Evolutionary conservation across 2,888 invertebrate genomes (phyloP).

Genomic region (Hirtodrosophila duncani): DNA sequence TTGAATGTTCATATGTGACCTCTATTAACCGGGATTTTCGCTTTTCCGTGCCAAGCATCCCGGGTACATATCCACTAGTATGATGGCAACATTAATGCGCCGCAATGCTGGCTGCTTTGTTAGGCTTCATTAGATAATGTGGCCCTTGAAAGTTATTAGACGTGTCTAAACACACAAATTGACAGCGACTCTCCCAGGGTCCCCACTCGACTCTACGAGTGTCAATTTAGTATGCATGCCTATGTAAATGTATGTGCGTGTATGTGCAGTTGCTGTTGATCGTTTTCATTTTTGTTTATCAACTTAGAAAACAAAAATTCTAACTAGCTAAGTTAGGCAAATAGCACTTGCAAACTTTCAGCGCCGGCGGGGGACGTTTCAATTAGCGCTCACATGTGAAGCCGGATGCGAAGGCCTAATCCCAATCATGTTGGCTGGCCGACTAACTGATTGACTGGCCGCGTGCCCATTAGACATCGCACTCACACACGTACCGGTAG

Average conservation of each 20-base stretch:
- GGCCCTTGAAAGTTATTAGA: conserved; percentile 57
- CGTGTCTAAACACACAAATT: conserved; percentile 41
- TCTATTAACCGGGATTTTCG: no score
- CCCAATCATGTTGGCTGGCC: conserved; percentile 43
- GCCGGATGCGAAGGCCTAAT: conserved; percentile 63
- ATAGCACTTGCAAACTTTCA: conserved; percentile 54
- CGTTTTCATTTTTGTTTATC: conserved; percentile 39
- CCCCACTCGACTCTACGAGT: background rate
- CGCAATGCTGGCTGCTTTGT: conserved; percentile 1
- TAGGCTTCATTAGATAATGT: conserved; percentile 35
- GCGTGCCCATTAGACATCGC: conserved; percentile 45
- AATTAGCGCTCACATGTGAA: conserved; percentile 69
- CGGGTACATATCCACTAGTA: background rate
- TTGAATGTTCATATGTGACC: no score
- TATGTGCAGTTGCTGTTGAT: conserved; percentile 15
- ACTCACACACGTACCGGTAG: conserved; percentile 6
- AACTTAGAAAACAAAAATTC: conserved; percentile 69
- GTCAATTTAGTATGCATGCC: background rate
- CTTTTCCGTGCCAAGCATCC: no score
- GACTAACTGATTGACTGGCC: no score
- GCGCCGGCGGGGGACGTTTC: conserved; percentile 55
- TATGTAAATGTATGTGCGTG: background rate
- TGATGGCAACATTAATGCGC: background rate
- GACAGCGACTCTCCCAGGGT: conserved; percentile 7
- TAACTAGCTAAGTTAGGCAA: conserved; percentile 67